Conservation (phyloP, 1,140 invertebrate genomes). For the Phenacoccus solenopsis region DNA sequence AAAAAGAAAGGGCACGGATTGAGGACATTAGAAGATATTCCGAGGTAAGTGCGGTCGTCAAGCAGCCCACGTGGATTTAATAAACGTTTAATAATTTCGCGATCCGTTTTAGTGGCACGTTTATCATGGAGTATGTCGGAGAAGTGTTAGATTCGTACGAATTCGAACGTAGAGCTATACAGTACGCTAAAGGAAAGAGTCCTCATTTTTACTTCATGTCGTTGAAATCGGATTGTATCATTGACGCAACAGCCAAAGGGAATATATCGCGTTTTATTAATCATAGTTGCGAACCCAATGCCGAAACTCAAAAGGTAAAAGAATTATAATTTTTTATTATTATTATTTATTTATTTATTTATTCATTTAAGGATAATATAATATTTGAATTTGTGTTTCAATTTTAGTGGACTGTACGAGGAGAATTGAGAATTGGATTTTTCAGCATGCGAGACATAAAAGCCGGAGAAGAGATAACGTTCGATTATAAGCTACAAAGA, state of each 20-base stretch:
- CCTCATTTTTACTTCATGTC: constrained; percentile 99
- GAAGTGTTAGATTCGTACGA: constrained; percentile 86
- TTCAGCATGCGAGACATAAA: constrained; percentile 73
- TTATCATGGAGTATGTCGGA: constrained; percentile 97
- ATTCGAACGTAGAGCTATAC: constrained; percentile 75
- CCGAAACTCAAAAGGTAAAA: constrained; percentile 85
- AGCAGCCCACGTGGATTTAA: background rate
- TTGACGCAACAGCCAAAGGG: constrained; percentile 86
- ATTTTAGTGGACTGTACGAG: constrained; percentile 86
- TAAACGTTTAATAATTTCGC: background rate
- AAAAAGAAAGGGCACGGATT: constrained; percentile 90
- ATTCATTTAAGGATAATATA: no score
- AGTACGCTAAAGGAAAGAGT: constrained; percentile 78
- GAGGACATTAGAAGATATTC: constrained; percentile 58
- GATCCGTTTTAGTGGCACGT: constrained; percentile 59
- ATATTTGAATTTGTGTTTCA: constrained; percentile 18
- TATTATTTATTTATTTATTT: constrained; percentile 20
- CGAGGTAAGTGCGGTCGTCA: constrained; percentile 41
- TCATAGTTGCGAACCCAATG: constrained; percentile 96
- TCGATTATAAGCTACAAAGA: constrained; percentile 95
- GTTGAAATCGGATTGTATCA: constrained; percentile 82
- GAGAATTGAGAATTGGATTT: constrained; percentile 90
- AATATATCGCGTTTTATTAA: constrained; percentile 96
- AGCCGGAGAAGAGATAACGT: constrained; percentile 88
- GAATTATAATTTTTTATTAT: no score